Evolutionary conservation across 2,797 vertebrate species (phyloP).

Genomic region (Dendrocincla fuliginosa): DNA sequence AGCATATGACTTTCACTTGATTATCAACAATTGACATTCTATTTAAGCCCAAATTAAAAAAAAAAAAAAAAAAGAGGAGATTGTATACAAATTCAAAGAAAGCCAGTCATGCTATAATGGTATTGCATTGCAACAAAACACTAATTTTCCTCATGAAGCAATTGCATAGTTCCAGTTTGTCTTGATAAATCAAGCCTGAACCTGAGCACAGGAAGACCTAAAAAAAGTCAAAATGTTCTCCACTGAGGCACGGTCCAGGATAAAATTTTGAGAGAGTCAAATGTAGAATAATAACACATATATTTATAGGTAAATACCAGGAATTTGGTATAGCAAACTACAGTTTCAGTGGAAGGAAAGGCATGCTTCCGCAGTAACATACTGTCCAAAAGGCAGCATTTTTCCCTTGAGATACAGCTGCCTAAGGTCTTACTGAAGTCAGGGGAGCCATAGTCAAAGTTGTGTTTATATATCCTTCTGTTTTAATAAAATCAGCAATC

Average conservation of each 20-base stretch:
- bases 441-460: background rate
- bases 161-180: background rate
- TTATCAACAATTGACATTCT: constrained; percentile 29
- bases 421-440: background rate
- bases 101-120: background rate
- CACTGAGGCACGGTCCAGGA: background rate
- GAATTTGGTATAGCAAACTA: background rate
- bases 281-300: background rate
- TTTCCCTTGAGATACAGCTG: background rate
- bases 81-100: background rate
- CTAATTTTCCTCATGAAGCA: constrained; percentile 1
- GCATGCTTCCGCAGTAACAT: background rate
- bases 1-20: background rate
- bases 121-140: background rate
- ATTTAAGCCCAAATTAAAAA: background rate
- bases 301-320: background rate
- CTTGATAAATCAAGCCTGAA: background rate
- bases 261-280: background rate
- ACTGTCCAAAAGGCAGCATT: background rate
- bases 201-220: background rate
- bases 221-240: background rate
- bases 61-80: background rate
- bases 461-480: background rate
- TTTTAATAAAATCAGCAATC: background rate
- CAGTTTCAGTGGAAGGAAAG: background rate